These are phyloP conservation scores for Ferrisia virgata DNA, from an alignment of 2,888 invertebrate genomes.

Conservation along the genomic window DNA sequence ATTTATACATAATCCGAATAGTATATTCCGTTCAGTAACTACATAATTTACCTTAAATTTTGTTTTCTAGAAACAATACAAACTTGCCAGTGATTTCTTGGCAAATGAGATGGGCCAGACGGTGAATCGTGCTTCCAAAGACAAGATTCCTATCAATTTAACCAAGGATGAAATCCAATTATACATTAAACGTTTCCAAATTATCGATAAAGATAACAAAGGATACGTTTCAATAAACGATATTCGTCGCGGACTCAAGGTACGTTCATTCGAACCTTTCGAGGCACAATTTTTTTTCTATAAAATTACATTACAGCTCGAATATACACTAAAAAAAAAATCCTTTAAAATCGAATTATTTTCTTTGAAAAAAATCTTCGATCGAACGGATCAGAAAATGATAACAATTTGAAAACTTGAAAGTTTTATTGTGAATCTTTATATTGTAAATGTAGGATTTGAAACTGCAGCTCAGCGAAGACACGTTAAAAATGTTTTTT, in stretches of 20 bases:
- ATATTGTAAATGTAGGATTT: conserved; percentile 33
- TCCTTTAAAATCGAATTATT: not conserved
- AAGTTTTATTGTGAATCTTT: not conserved
- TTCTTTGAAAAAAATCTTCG: not conserved
- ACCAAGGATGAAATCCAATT: conserved; percentile 90
- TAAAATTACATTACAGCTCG: not conserved
- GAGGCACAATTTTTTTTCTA: not conserved
- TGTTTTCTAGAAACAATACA: conserved; percentile 68
- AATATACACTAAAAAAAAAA: not conserved
- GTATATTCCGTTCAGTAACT: no score
- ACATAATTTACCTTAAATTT: no score
- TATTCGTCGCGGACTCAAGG: conserved; percentile 91
- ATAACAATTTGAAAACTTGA: not conserved
- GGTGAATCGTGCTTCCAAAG: conserved; percentile 82
- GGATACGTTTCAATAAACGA: conserved; percentile 98
- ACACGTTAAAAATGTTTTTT: conserved; percentile 74
- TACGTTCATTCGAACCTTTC: conserved; percentile 53
- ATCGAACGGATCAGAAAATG: not conserved
- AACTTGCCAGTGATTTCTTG: conserved; percentile 78
- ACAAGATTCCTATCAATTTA: conserved; percentile 86
- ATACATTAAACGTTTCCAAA: conserved; percentile 92
- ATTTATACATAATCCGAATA: no score
- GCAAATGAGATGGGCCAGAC: conserved; percentile 95
- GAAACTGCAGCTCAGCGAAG: conserved; percentile 56
- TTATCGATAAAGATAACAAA: conserved; percentile 92